These are phyloP conservation scores for Seriola quinqueradiata DNA, from an alignment of 2,113 vertebrate genomes.

Conservation along the genomic window DNA sequence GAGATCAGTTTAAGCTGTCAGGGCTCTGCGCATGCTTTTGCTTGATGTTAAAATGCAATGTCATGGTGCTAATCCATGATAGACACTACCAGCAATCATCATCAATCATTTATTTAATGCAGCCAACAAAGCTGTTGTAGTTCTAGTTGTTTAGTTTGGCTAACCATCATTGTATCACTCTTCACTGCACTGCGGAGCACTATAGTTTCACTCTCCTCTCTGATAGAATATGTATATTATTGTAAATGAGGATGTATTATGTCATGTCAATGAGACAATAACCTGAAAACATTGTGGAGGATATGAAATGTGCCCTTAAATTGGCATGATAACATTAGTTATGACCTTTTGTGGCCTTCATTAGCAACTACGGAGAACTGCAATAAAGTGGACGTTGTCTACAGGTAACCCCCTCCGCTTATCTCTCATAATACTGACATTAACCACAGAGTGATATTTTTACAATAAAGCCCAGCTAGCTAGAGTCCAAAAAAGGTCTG, in stretches of 20 bases:
- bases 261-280: slow-evolving; percentile 7
- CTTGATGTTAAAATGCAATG: not conserved
- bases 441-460: slow-evolving; percentile 3
- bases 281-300: slow-evolving; percentile 5
- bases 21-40: not conserved
- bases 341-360: slow-evolving; percentile 32
- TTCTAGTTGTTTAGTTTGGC: not conserved
- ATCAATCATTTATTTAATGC: not conserved
- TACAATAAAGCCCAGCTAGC: slow-evolving; percentile 7
- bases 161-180: not conserved
- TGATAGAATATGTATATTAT: not conserved
- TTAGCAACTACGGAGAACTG: slow-evolving; percentile 21
- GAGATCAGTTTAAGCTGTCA: too few species aligned
- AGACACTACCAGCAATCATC: not conserved
- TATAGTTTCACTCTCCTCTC: not conserved
- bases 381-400: slow-evolving; percentile 21
- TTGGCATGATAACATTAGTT: slow-evolving; percentile 16
- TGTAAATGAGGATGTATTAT: slow-evolving; percentile 25
- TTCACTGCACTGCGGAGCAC: too few species aligned
- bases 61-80: not conserved
- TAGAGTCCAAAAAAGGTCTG: not conserved
- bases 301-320: slow-evolving; percentile 43
- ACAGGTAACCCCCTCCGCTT: not conserved
- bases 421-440: slow-evolving; percentile 16
- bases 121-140: not conserved